Evolutionary conservation across 2,797 vertebrate genomes (phyloP).

Genomic region (Simalia tracyae): DNA sequence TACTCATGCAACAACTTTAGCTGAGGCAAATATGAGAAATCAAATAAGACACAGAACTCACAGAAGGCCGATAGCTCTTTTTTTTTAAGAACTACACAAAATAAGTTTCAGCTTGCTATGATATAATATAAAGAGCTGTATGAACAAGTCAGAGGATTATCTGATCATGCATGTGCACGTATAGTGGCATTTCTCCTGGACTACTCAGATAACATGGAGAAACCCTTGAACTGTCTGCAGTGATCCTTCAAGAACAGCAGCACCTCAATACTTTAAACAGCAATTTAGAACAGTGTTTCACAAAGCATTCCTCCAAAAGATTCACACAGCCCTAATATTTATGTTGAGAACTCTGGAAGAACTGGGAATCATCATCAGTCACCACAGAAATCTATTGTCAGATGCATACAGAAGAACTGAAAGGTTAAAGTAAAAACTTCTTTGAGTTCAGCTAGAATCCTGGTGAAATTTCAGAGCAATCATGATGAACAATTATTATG

Average conservation of each 20-base stretch:
- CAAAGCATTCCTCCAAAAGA: not conserved
- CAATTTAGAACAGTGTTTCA: not conserved
- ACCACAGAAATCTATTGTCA: not conserved
- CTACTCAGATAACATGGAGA: not conserved
- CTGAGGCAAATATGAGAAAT: not conserved
- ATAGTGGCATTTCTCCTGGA: not conserved
- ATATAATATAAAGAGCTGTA: not conserved
- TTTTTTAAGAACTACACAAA: not conserved
- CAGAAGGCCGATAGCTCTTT: not conserved
- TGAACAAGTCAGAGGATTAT: not conserved
- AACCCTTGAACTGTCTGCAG: not conserved
- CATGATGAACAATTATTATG: not conserved
- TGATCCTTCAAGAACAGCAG: not conserved
- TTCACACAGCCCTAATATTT: not conserved
- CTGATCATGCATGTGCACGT: not conserved
- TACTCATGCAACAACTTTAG: not conserved
- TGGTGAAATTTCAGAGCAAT: not conserved
- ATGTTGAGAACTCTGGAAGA: not conserved
- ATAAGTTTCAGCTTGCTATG: not conserved
- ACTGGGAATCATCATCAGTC: not conserved
- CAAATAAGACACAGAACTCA: not conserved
- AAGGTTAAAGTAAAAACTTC: not conserved
- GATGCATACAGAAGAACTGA: not conserved
- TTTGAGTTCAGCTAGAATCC: not conserved
- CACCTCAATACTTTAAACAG: not conserved